Base-by-base conservation (phyloP, 2,113 vertebrate species). In the Crotalus viridis region DNA sequence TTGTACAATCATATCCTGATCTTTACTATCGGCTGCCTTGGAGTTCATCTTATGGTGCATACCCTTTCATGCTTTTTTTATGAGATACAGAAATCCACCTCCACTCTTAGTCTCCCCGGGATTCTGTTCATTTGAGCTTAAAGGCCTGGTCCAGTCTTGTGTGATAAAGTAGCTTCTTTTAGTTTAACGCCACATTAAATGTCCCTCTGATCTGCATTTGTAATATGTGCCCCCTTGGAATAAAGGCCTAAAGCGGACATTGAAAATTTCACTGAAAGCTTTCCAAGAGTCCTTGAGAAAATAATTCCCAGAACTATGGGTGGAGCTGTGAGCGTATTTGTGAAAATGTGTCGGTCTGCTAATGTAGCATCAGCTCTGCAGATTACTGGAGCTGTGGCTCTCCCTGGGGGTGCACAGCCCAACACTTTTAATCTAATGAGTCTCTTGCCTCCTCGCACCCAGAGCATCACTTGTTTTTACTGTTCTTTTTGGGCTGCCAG, bases 401-500 rank as follows among this genome's bases (percentile, higher is more conserved):
- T 55, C 90, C 55, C 55, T 85, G 5, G 24, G 13, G 1, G 1
- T 21, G 46, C 74, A 3, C 33, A 54, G 39, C 8, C 43, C 48
- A 22, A 1, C 28, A 52, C 92, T 55, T 90, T 0, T 85, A 56
- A 52, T 43, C 89, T 87, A 56, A 52, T 51, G 90, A n/a, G 43
- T 57, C 5, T 88, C 59, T 54, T 55, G 51, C 19, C 13, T 93
- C 69, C 81, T 69, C 26, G 48, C 48, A 51, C 48, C 48, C 48
- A 26, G 86, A 93, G 28, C 74, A 92, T 33, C 46, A 57, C 9
- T 85, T 85, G 52, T 90, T 90, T 51, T 90, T 93, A 17, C 64
- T 33, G 28, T 87, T 43, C 92, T 52, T 93, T 39, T 87, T 19
- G 46, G 46, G 43, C 46, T 90, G 74, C 88, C 55, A 86, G 28